A percentile compares a stretch with the other conserved stretches of the same genome.
Conservation (phyloP, 1,140 invertebrate genomes). For the Drosophila sp. region DNA sequence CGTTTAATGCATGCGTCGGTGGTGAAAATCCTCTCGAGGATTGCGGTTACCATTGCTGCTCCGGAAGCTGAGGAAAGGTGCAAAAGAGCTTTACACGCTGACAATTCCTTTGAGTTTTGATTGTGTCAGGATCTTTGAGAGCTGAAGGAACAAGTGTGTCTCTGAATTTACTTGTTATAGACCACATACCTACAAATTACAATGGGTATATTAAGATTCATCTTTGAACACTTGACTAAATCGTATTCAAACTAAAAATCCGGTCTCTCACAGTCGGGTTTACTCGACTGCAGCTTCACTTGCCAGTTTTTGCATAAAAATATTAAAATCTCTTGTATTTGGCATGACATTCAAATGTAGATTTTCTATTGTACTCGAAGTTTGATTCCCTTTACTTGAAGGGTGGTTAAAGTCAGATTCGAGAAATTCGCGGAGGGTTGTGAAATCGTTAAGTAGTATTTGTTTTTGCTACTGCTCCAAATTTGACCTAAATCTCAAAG, state of each 20-base stretch:
- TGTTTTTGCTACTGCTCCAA: conserved; percentile 12
- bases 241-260: too few species aligned
- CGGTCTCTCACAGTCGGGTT: too few species aligned
- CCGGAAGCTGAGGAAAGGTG: conserved; percentile 50
- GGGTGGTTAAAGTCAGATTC: conserved; percentile 17
- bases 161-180: conserved; percentile 14
- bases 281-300: too few species aligned
- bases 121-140: conserved; percentile 25
- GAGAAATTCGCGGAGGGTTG: conserved; percentile 7
- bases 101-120: conserved; percentile 74
- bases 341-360: conserved; percentile 63
- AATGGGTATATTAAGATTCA: too few species aligned
- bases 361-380: conserved; percentile 62
- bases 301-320: conserved; percentile 47
- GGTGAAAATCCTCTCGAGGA: conserved; percentile 57
- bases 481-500: conserved; percentile 56
- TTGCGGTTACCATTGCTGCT: conserved; percentile 63
- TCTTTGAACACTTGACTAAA: too few species aligned
- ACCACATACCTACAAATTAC: too few species aligned
- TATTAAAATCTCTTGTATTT: conserved; percentile 46
- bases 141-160: not conserved
- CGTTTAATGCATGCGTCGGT: conserved; percentile 46
- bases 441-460: conserved; percentile 27
- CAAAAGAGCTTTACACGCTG: conserved; percentile 57
- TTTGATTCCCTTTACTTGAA: conserved; percentile 17